Evolutionary conservation across 2,113 vertebrate genomes (phyloP).

Genomic region (Cervus canadensis): DNA sequence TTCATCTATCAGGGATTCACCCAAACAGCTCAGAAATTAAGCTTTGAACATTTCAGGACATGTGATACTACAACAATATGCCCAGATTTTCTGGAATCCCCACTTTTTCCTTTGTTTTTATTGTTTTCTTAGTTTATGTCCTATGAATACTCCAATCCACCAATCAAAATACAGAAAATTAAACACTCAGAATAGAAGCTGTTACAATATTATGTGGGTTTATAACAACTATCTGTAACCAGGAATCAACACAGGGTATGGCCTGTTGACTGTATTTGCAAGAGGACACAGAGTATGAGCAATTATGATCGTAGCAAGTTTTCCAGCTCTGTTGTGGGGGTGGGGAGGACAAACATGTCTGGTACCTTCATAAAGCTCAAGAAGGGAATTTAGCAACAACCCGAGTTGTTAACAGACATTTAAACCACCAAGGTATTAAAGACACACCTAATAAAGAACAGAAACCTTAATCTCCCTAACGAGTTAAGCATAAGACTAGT

Average conservation of each 20-base stretch:
- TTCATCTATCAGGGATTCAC: not conserved
- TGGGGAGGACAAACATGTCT: not conserved
- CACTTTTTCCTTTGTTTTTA: not conserved
- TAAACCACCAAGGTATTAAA: not conserved
- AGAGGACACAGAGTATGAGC: not conserved
- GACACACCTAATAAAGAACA: not conserved
- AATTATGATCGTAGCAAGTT: not conserved
- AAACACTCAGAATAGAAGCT: conserved; percentile 18
- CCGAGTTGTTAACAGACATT: not conserved
- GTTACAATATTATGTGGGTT: not conserved
- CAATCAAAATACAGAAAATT: conserved; percentile 46
- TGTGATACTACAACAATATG: not conserved
- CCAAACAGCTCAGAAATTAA: conserved; percentile 28
- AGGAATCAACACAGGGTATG: not conserved
- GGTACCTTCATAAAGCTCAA: conserved; percentile 7
- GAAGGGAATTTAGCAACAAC: conserved; percentile 29
- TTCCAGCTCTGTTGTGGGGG: not conserved
- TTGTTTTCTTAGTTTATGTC: conserved; percentile 16
- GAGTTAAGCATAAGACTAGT: not conserved
- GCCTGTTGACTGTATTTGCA: not conserved
- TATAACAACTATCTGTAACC: not conserved
- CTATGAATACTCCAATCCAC: not conserved
- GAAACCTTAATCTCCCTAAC: not conserved
- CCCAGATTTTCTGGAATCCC: conserved; percentile 21
- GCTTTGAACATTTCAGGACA: not conserved